Conservation (phyloP, 2,888 invertebrate species). For the Leptinotarsa rubiginosa region DNA sequence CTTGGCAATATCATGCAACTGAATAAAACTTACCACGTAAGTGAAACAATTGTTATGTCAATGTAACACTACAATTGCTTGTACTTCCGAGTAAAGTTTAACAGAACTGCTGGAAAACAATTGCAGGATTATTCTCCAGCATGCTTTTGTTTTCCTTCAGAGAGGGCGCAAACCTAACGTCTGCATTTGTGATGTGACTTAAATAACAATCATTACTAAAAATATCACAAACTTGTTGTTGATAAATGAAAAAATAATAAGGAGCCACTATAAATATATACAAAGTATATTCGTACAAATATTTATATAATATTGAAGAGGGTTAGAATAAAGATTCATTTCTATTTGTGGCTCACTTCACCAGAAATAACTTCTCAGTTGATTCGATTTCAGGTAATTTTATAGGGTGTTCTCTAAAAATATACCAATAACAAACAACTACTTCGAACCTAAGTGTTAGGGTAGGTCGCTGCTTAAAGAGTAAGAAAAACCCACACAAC, state of each 20-base stretch:
- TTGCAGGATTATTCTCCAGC: constrained; percentile 30
- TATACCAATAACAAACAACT: constrained; percentile 67
- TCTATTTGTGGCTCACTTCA: constrained; percentile 56
- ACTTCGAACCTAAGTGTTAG: constrained; percentile 56
- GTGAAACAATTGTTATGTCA: constrained; percentile 21
- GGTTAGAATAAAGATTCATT: constrained; percentile 56
- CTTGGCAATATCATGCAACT: constrained; percentile 17
- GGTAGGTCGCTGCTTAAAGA: constrained; percentile 57
- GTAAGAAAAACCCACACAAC: constrained; percentile 57
- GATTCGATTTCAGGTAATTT: constrained; percentile 62
- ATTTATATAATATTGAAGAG: constrained; percentile 50
- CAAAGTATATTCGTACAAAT: constrained; percentile 57
- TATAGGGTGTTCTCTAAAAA: constrained; percentile 63
- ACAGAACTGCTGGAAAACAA: constrained; percentile 52
- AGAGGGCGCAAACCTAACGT: constrained; percentile 61
- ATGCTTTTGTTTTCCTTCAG: constrained; percentile 51
- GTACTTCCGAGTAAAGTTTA: constrained; percentile 44
- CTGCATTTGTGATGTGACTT: constrained; percentile 68
- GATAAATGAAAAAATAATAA: constrained; percentile 69
- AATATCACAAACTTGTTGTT: constrained; percentile 71
- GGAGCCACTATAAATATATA: constrained; percentile 64
- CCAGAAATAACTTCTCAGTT: constrained; percentile 62
- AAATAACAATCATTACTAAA: constrained; percentile 71
- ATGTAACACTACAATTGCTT: constrained; percentile 37
- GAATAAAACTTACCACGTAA: constrained; percentile 27